A percentile compares a stretch with the other conserved stretches of the same genome.
phyloP scores from a whole-genome alignment of 2,888 invertebrate species.

The Acholoe squamosa region DNA sequence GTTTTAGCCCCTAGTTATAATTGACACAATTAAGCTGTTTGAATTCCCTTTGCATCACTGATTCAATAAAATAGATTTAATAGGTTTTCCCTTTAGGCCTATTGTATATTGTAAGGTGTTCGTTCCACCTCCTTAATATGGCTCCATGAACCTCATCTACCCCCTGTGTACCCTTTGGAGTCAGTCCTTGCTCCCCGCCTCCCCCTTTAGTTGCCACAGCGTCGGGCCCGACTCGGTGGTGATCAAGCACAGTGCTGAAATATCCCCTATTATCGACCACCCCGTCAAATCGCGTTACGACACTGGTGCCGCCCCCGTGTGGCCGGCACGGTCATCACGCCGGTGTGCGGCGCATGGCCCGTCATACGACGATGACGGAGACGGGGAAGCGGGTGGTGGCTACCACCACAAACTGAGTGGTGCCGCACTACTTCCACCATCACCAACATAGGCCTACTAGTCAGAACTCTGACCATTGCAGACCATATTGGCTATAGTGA shows the following conservation, averaged over 20 bases:
- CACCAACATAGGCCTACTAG: neutral
- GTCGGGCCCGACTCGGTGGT: neutral
- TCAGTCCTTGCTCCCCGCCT: too few species aligned
- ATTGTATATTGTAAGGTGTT: too few species aligned
- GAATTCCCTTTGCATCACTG: too few species aligned
- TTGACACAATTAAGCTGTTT: too few species aligned
- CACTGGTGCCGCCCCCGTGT: constrained; percentile 42
- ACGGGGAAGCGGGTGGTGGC: neutral
- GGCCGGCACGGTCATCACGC: neutral
- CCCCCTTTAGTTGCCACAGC: neutral
- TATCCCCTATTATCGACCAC: constrained; percentile 49
- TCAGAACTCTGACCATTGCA: neutral
- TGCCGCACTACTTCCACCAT: neutral
- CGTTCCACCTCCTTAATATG: too few species aligned
- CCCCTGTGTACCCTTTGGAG: too few species aligned
- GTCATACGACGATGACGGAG: neutral
- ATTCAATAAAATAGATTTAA: too few species aligned
- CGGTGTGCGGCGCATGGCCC: neutral
- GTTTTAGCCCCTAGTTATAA: too few species aligned
- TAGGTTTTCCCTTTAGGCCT: too few species aligned
- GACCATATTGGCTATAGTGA: too few species aligned
- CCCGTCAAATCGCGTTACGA: constrained; percentile 29
- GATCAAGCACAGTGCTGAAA: constrained; percentile 21
- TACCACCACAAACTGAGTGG: neutral
- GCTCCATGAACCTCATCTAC: too few species aligned